Base-by-base conservation (phyloP, 2,888 invertebrate species). In the Luperina testacea region DNA sequence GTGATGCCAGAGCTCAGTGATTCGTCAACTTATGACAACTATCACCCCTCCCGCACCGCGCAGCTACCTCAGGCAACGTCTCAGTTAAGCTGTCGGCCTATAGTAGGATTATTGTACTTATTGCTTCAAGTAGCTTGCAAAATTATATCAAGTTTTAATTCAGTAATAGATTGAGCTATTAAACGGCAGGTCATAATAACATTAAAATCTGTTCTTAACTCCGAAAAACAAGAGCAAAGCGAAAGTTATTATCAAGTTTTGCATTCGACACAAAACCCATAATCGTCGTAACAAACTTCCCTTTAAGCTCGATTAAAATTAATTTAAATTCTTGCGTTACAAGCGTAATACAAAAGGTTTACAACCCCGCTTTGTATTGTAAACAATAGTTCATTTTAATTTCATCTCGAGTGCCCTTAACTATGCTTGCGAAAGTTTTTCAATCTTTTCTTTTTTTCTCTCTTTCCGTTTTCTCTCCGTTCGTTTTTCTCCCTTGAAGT, bases 321-420 rank as follows among this genome's bases (percentile, higher is more conserved):
- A 68, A 83, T 86, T 86, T 71, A 3, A 61, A 45, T 71, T 63
- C 70, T 59, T 53, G 64, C 15, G 57, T 48, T 69, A 71, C 45
- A 69, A 72, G 38, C 64, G 42, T 61, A 27, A 73, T 24, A 75
- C 63, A 84, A 87, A 87, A 74, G 87, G 75, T 75, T 67, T 77
- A 53, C 87, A 88, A 86, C 84, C 73, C 75, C 76, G 85, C 90
- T 90, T 91, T 92, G 88, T 90, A 84, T 78, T 83, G 76, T 80
- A 87, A 90, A 92, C 91, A 92, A 93, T 90, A 89, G 88, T 82
- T 78, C 81, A 82, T 90, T 93, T 92, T 91, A 92, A 92, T 93
- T 93, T 92, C 87, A 90, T 89, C 89, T 88, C 81, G 84, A 90
- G 86, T 85, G 87, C 81, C 77, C 69, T 83, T 80, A 78, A 65